Base-by-base conservation (phyloP, 1,140 invertebrate genomes). In the Aphaenogaster floridana region DNA sequence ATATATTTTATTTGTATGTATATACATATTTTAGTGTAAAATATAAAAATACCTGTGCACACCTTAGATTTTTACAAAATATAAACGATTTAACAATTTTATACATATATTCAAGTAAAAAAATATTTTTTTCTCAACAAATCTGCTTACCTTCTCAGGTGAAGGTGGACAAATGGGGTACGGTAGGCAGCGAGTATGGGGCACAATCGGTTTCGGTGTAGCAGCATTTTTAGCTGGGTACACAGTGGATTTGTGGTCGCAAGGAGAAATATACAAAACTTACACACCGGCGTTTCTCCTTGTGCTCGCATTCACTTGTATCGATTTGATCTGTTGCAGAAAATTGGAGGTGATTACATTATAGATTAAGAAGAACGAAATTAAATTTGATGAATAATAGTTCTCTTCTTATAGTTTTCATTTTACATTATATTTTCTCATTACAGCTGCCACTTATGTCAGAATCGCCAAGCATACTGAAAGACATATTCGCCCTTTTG, bases 101-200 rank as follows among this genome's bases (percentile, higher is more conserved):
- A 48, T 63, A n/a, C 7, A 48, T 45, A 69, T 36, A 15, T 72
- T 72, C 1, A 72, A 11, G 13, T 57, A 17, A 42, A 45, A 17
- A 59, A 28, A 34, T 36, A 3, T 11, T 36, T 71, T 45, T 1
- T 45, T 1, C 5, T 71, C 8, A 48, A 45, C 6, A 45, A 61
- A 68, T 28, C 13, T 21, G 8, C 3, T 34, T 34, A 28, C 17
- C 8, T 39, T 84, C 87, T 39, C 63, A 97, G 96, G 96, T 50
- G 95, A 95, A 52, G 96, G 96, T 13, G 95, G 96, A 8, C 94
- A 97, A 81, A 96, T 96, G 91, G 96, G 97, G 61, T 98, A 98
- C 91, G 97, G 97, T 1, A 96, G 96, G 21, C 97, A 98, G 93
- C 95, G 97, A 61, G 97, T 98, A 1, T 98, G 97, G 97, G 97